Evolutionary conservation across 2,797 vertebrate species (phyloP).

Genomic region (Phataginus tricuspis): DNA sequence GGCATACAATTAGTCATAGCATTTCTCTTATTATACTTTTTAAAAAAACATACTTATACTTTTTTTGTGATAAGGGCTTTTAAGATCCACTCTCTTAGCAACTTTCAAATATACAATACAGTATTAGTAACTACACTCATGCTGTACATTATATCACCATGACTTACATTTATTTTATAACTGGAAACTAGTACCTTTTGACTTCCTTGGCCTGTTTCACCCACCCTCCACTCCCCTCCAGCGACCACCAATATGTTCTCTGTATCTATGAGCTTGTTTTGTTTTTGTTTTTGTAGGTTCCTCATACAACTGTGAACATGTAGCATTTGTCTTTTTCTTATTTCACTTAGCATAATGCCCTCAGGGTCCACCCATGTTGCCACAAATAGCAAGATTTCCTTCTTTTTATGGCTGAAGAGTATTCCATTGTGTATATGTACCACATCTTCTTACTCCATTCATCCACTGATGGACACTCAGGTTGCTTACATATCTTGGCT

Average conservation of each 20-base stretch:
- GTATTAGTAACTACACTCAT: not conserved
- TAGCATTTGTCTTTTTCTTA: not conserved
- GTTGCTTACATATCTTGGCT: too few relatives aligned
- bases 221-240: not conserved
- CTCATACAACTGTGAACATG: not conserved
- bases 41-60: not conserved
- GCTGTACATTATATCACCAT: not conserved
- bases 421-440: not conserved
- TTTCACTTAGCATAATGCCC: not conserved
- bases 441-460: too few relatives aligned
- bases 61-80: not conserved
- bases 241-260: not conserved
- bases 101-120: not conserved
- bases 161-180: conserved; percentile 3
- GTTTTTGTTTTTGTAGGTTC: not conserved
- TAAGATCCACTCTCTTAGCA: conserved; percentile 12
- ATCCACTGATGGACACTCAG: too few relatives aligned
- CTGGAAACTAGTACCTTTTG: not conserved
- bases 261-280: not conserved
- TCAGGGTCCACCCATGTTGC: not conserved
- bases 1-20: not conserved
- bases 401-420: not conserved
- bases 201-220: not conserved
- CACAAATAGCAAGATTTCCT: not conserved
- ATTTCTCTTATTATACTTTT: conserved; percentile 30